Evolutionary conservation across 2,113 vertebrate species (phyloP), one percentile per base, ranked within the genome.

Genomic region (Piprites chloris): DNA sequence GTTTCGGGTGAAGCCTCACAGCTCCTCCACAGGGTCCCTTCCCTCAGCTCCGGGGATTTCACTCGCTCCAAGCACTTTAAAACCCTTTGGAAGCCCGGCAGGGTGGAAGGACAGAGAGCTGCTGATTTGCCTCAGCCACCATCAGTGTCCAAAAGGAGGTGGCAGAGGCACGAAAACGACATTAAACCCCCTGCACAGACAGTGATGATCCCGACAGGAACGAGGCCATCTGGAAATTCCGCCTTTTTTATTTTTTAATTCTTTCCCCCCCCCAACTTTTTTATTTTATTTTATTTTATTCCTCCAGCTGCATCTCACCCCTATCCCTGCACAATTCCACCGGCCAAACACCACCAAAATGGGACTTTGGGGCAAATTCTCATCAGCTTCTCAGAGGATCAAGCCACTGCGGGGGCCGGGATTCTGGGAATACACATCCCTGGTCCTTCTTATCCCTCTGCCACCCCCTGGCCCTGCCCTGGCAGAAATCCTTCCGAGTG

Each of bases 361-460:
- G 3, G 13, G 28, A n/a, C 17, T 47, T 28, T 9, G 59, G 0
- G 6, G 22, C 30, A 39, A 71, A 62, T 50, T n/a, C 74, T 5
- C 5, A 27, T 55, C 74, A 18, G 44, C 28, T 68, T 44, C 69
- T 26, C 68, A 9, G 35, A 4, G 24, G 47, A 33, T 35, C 52
- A 71, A 28, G 19, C 32, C 13, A 12, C 27, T 6, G 15, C 4
- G 35, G 56, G 61, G 56, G 61, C 41, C 26, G 41, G 63, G 39
- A 14, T 2, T 1, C 2, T 5, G n/a, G 42, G 13, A 18, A 26
- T 11, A 17, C 4, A 49, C 7, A 16, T 19, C 37, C 63, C 26
- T 18, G 10, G n/a, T 24, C 37, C 14, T 49, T 27, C 52, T 17
- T 4, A 37, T n/a, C 49, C 42, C 66, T 11, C 8, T 30, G 50